Conservation (phyloP, 2,113 vertebrate species). For the Mustelus asterias region DNA sequence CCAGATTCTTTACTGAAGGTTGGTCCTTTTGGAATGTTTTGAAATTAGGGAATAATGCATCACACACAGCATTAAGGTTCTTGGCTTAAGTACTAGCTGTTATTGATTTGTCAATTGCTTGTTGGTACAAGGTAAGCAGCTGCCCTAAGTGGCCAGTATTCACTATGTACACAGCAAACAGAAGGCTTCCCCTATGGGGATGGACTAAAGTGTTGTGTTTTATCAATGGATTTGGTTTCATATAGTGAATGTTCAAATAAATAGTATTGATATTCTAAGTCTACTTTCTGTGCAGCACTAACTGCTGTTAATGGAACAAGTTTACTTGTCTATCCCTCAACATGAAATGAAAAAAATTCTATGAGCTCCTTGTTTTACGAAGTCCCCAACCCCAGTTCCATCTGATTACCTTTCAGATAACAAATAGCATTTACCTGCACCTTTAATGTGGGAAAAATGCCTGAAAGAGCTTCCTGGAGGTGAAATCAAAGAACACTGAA, state of each 20-base stretch:
- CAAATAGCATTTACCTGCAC: background rate
- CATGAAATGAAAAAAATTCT: background rate
- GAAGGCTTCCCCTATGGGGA: background rate
- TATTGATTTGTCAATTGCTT: slow-evolving; percentile 34
- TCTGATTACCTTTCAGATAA: background rate
- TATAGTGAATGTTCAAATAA: background rate
- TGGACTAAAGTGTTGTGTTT: background rate
- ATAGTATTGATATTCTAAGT: background rate
- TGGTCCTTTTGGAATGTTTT: background rate
- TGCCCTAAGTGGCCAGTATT: background rate
- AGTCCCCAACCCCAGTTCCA: background rate
- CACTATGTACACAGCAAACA: background rate
- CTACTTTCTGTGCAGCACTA: background rate
- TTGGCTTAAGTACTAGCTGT: background rate
- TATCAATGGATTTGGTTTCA: background rate
- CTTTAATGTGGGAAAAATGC: background rate
- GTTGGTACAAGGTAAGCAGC: background rate
- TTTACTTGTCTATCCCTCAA: background rate
- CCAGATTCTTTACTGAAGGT: background rate
- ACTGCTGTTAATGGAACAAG: background rate
- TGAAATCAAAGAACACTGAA: background rate
- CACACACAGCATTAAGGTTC: background rate
- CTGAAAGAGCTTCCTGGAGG: background rate
- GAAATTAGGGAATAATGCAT: slow-evolving; percentile 26
- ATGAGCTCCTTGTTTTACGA: background rate